Conservation (phyloP, 2,797 vertebrate species). For the Hoplostethus mediterraneus region DNA sequence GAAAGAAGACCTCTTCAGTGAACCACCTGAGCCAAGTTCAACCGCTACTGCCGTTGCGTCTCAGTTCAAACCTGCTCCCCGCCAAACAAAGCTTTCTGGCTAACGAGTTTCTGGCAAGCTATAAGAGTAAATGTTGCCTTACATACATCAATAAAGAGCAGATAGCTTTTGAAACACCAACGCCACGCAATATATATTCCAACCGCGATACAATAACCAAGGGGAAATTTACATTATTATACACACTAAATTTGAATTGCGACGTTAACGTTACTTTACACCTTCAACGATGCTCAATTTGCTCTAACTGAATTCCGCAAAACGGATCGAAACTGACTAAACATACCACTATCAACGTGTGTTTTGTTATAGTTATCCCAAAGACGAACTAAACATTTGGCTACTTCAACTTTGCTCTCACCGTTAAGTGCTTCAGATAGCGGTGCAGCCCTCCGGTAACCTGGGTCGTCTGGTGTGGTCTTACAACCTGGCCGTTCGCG, state of each 20-base stretch:
- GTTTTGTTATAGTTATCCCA: not conserved
- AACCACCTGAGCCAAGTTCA: no score
- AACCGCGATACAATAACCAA: no score
- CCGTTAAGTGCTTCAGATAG: slow-evolving; percentile 58
- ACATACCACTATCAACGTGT: not conserved
- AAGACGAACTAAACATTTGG: slow-evolving; percentile 21
- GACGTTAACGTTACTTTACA: not conserved
- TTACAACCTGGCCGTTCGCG: slow-evolving; percentile 52
- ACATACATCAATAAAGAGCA: no score
- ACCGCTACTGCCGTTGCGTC: no score
- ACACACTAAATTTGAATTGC: not conserved
- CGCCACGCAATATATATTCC: no score
- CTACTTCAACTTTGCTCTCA: slow-evolving; percentile 65
- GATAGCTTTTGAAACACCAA: no score
- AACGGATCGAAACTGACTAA: not conserved
- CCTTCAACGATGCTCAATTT: not conserved
- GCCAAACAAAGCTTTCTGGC: no score
- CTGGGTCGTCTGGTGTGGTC: not conserved
- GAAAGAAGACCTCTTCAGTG: no score
- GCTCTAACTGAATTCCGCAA: not conserved
- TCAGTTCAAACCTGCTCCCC: no score
- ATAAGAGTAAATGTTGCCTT: no score
- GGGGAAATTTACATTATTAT: no score
- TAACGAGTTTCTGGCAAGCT: no score
- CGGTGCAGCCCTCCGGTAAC: slow-evolving; percentile 1